Base-by-base conservation (phyloP, 2,797 vertebrate species). In the Karalla daura region DNA sequence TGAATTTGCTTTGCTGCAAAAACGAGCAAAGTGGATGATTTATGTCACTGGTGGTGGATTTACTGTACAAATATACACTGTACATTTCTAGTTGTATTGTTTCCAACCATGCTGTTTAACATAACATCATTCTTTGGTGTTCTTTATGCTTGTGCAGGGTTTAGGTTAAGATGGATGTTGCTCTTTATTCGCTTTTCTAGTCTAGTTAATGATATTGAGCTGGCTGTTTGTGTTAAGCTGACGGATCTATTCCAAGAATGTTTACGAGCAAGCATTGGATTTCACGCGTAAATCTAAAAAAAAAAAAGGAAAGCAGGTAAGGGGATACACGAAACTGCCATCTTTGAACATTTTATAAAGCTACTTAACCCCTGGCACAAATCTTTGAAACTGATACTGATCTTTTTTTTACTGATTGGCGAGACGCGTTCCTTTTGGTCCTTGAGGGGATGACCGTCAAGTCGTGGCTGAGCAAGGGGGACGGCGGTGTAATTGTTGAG, bases 401-500 rank as follows among this genome's bases (percentile, higher is more conserved):
- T 52, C 30, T 53, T 32, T 47, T n/a, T 28, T 54, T 15, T 45
- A 10, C 36, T 7, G 7, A 35, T 23, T 41, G 17, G n/a, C n/a
- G n/a, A 56, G 32, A 52, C 2, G 0, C 8, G 5, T 44, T 75
- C 65, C 15, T 32, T 8, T 5, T 18, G 35, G 28, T 30, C 23
- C 27, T 40, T 45, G 7, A 18, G 54, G 50, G 20, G 33, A 11
- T 37, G 43, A 54, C 39, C 12, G n/a, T 52, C 25, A 10, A 2
- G 51, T 51, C 55, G 30, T 50, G n/a, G 58, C 51, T 8, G 27
- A 24, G 63, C 9, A n/a, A n/a, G n/a, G 43, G 9, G 12, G 20
- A 52, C 23, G 2, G 9, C 25, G 36, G 54, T 35, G 55, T 68
- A 44, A 82, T 83, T 87, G 78, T 76, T 79, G 44, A 63, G 49